Conservation (phyloP, 2,888 invertebrate species). For the Ornithoptera alexandrae region DNA sequence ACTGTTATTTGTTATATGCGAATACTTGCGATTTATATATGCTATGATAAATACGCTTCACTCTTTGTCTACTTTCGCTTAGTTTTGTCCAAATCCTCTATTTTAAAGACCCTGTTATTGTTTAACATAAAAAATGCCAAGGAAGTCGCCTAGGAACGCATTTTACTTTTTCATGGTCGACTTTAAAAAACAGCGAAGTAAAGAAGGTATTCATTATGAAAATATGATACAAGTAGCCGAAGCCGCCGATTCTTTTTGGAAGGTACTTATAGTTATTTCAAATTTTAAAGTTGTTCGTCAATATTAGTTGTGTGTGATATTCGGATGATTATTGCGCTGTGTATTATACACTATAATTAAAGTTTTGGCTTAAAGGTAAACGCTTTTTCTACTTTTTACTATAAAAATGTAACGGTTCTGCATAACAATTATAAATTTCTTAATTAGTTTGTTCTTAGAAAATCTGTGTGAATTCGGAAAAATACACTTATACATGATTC, state of each 20-base stretch:
- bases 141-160: slow-evolving; percentile 57
- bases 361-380: too few relatives aligned
- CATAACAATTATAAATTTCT: too few relatives aligned
- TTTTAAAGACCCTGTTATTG: background rate
- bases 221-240: slow-evolving; percentile 55
- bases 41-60: background rate
- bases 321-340: background rate
- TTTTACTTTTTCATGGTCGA: slow-evolving; percentile 66
- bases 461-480: too few relatives aligned
- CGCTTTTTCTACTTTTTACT: too few relatives aligned
- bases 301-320: background rate
- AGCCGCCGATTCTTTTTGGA: slow-evolving; percentile 63
- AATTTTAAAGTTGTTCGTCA: background rate
- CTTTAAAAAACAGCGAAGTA: slow-evolving; percentile 56
- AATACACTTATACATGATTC: too few relatives aligned
- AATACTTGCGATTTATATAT: too few relatives aligned
- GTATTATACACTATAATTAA: too few relatives aligned
- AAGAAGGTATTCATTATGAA: slow-evolving; percentile 53
- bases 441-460: too few relatives aligned
- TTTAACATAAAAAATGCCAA: slow-evolving; percentile 53
- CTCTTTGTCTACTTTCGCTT: background rate
- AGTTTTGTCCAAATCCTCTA: background rate
- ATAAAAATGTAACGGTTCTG: too few relatives aligned
- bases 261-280: slow-evolving; percentile 44
- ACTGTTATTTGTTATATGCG: too few relatives aligned